Conservation (phyloP, 2,888 invertebrate genomes). For the Atethmia centrago region DNA sequence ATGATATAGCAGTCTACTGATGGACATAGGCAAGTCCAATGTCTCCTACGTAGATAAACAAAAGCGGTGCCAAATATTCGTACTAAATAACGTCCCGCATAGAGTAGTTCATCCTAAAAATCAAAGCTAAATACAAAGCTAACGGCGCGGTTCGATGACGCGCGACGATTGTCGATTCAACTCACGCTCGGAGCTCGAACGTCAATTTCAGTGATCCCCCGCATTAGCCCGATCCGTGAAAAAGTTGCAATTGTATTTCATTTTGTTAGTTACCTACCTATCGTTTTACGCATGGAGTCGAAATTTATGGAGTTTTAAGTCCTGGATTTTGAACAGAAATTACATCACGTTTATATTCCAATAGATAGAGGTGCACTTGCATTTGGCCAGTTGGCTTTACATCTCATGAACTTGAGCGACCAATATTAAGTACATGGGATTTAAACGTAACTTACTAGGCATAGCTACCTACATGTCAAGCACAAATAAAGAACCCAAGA, state of each 20-base stretch:
- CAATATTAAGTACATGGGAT: no score
- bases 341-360: not conserved
- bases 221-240: constrained; percentile 46
- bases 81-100: constrained; percentile 24
- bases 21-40: no score
- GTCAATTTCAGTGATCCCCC: constrained; percentile 51
- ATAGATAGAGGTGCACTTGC: not conserved
- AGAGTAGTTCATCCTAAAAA: constrained; percentile 35
- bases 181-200: constrained; percentile 27
- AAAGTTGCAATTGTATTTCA: constrained; percentile 44
- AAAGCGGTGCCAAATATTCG: not conserved
- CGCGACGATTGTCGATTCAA: constrained; percentile 43
- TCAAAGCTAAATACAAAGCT: constrained; percentile 34
- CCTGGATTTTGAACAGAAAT: constrained; percentile 6
- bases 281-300: constrained; percentile 21
- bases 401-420: not conserved
- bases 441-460: no score
- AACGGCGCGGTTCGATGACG: constrained; percentile 29
- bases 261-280: constrained; percentile 28
- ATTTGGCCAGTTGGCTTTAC: not conserved
- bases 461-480: no score
- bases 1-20: not conserved
- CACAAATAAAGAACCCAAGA: no score
- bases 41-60: not conserved
- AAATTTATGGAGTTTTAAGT: constrained; percentile 28